phyloP scores from a whole-genome alignment of 2,888 invertebrate species.

The Lasioglossum malachurum region DNA sequence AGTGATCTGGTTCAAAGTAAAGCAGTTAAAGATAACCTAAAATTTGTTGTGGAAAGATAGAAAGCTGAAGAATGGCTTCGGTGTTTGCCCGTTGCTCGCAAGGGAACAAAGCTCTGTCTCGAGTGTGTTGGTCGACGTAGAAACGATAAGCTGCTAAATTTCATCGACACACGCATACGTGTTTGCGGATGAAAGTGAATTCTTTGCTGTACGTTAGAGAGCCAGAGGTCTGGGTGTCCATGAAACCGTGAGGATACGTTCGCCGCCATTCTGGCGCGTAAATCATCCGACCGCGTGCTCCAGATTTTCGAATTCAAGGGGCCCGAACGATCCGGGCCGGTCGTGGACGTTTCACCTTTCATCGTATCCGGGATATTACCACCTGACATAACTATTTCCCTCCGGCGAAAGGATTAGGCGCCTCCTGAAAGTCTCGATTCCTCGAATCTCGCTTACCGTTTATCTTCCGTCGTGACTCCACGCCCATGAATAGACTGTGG shows the following conservation, averaged over 20 bases:
- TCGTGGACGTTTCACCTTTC: conserved; percentile 38
- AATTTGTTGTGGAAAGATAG: neutral
- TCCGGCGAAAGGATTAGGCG: neutral
- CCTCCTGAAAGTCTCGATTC: conserved; percentile 16
- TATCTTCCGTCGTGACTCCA: neutral
- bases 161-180: neutral
- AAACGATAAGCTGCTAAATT: conserved; percentile 34
- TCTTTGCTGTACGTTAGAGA: conserved; percentile 54
- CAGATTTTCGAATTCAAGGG: conserved; percentile 63
- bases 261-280: conserved; percentile 58
- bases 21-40: neutral
- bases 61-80: neutral
- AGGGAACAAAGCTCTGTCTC: neutral
- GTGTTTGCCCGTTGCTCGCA: neutral
- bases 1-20: neutral
- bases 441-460: conserved; percentile 1
- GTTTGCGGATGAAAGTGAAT: conserved; percentile 72
- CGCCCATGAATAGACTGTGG: neutral
- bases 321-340: conserved; percentile 22
- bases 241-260: conserved; percentile 30
- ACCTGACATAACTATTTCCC: conserved; percentile 9
- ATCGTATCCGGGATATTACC: conserved; percentile 30
- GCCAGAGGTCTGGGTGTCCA: neutral
- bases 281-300: conserved; percentile 63
- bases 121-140: neutral